phyloP scores from a whole-genome alignment of 2,113 vertebrate species.

The Coracopsis vasa region DNA sequence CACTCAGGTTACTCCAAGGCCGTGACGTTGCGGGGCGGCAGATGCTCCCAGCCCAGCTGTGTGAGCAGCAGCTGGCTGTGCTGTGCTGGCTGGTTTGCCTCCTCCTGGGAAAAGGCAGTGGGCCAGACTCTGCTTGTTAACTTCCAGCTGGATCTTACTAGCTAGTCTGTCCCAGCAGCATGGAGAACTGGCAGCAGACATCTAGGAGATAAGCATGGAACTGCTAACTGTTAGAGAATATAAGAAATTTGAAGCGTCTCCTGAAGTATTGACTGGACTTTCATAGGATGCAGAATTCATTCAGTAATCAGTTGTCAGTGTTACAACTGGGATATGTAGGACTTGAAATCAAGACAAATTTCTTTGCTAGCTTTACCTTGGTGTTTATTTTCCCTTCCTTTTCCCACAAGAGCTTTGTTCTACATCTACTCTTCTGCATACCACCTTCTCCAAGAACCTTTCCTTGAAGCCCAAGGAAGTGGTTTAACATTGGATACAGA shows the following conservation, averaged over 20 bases:
- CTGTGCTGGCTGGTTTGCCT: not conserved
- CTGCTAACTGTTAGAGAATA: not conserved
- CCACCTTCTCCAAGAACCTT: not conserved
- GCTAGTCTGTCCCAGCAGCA: not conserved
- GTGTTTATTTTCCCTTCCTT: not conserved
- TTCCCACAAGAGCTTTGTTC: not conserved
- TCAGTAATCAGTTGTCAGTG: not conserved
- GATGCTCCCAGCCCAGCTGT: conserved; percentile 17
- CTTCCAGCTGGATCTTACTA: not conserved
- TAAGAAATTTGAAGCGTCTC: not conserved
- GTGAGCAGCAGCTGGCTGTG: not conserved
- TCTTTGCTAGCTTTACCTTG: not conserved
- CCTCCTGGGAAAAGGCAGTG: not conserved
- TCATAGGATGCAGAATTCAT: not conserved
- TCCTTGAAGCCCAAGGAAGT: conserved; percentile 19
- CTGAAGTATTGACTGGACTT: not conserved
- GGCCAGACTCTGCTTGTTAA: not conserved
- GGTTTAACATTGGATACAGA: conserved; percentile 24
- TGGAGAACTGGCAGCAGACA: not conserved
- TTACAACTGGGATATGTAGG: not conserved
- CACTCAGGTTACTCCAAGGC: not conserved
- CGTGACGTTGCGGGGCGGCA: rapidly evolving
- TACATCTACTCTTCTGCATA: not conserved
- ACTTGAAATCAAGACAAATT: not conserved
- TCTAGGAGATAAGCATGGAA: not conserved